Conservation (phyloP, 2,113 vertebrate genomes). For the Meriones unguiculatus region DNA sequence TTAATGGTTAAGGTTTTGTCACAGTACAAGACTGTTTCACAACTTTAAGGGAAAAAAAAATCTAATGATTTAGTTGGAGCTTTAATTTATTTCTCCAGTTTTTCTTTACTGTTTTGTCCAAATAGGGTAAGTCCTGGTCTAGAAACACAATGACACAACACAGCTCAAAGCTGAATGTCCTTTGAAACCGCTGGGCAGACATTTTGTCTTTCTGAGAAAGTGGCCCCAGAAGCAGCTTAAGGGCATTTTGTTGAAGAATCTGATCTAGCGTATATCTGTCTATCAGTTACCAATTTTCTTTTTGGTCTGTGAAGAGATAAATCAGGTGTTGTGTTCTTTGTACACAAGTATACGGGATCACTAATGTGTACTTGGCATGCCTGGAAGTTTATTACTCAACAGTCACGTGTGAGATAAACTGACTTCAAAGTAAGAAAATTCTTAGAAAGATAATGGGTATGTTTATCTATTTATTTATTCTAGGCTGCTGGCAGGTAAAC, state of each 20-base stretch:
- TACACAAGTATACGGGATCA: neutral
- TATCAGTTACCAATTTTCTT: neutral
- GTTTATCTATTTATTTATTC: neutral
- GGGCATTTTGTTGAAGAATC: fast-evolving
- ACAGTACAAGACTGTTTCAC: neutral
- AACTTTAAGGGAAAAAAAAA: neutral
- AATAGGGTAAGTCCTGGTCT: neutral
- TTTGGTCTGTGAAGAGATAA: slow-evolving; percentile 66
- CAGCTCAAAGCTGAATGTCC: neutral
- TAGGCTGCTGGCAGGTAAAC: neutral
- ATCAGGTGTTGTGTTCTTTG: slow-evolving; percentile 42
- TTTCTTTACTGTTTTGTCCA: neutral
- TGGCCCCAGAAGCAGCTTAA: neutral
- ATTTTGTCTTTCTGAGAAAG: slow-evolving; percentile 36
- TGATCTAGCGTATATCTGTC: slow-evolving; percentile 49
- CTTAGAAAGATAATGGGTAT: neutral
- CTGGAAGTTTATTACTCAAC: slow-evolving; percentile 53
- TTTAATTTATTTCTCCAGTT: neutral
- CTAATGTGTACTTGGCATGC: slow-evolving; percentile 39
- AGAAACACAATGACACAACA: neutral
- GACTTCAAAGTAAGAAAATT: neutral
- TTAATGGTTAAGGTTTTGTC: slow-evolving; percentile 72
- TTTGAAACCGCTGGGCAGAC: neutral
- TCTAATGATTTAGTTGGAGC: neutral
- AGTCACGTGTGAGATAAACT: neutral